Evolutionary conservation across 2,797 vertebrate genomes (phyloP), one percentile per base, ranked within the genome.

Genomic region (Halcyon smyrnensis): DNA sequence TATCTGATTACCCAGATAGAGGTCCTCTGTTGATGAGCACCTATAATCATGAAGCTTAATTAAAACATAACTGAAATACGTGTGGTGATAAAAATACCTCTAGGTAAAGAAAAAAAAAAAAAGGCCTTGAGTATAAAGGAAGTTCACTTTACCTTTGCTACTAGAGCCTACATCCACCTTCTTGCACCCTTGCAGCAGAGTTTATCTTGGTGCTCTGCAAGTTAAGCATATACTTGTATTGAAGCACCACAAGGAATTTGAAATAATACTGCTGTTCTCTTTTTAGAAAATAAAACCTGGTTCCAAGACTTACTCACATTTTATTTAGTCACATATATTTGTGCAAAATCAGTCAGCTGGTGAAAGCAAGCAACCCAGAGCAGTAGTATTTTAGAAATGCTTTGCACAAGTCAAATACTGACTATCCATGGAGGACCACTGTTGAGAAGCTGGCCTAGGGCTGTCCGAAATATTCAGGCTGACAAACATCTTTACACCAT

Each of bases 1-100:
- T 67, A 68, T 83, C 68, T 79, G 93, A 95, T 95, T 95, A 90
- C 25, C 27, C 64, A 86, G 85, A 74, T 74, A 96, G 54, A 87
- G 69, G 37, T 65, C 75, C 89, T 91, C 83, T 73, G 64, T 65
- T 95, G 92, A 90, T 20, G 87, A 90, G 93, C 65, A 84, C 50
- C 70, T 83, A 87, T 59, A 95, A 87, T 92, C 64, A 93, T 25
- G 67, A 8, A 84, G 67, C n/a, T 94, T 97, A 89, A 97, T 91
- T 94, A 96, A 97, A 95, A 93, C 12, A 11, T 51, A 80, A 77
- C 46, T 94, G 63, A 94, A 96, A 94, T 88, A 64, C 12, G 51
- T 83, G 43, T 62, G 17, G 23, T 90, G 84, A 88, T 63, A 83
- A 54, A 92, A 82, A 93, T 89, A 88, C 8, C 27, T 90, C 70